A percentile compares a stretch with the other conserved stretches of the same genome.
Evolutionary conservation across 2,797 vertebrate species (phyloP).

Genomic region (Austrolebias charrua): DNA sequence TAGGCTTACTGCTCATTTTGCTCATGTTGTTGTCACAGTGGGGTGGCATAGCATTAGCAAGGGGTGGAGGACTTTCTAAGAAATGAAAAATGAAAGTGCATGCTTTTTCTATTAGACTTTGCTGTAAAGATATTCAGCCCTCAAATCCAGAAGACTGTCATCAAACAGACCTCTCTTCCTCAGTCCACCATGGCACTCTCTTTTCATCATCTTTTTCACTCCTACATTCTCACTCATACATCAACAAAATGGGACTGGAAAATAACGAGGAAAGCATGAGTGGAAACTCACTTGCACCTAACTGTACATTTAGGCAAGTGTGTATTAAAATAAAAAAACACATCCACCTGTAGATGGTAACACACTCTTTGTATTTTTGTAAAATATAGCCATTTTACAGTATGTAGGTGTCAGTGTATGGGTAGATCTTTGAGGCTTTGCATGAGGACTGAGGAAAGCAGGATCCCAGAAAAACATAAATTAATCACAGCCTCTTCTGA

Average conservation of each 20-base stretch:
- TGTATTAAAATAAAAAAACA: not conserved
- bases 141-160: slow-evolving; percentile 24
- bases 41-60: slow-evolving; percentile 9
- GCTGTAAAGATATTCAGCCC: not conserved
- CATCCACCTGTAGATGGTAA: too few species aligned
- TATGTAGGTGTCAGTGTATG: slow-evolving; percentile 20
- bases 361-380: not conserved
- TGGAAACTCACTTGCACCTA: slow-evolving; percentile 11
- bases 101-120: slow-evolving; percentile 24
- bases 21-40: slow-evolving; percentile 11
- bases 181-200: slow-evolving; percentile 10
- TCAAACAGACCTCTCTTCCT: slow-evolving; percentile 4
- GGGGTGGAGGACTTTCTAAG: slow-evolving; percentile 3
- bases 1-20: slow-evolving; percentile 21
- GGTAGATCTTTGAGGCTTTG: slow-evolving; percentile 31
- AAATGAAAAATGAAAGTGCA: slow-evolving; percentile 19
- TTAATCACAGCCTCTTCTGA: slow-evolving; percentile 52
- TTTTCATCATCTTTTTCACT: slow-evolving; percentile 24
- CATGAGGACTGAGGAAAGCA: slow-evolving; percentile 41
- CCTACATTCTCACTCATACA: slow-evolving; percentile 23
- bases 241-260: slow-evolving; percentile 30
- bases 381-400: not conserved
- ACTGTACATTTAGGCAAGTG: slow-evolving; percentile 9
- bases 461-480: slow-evolving; percentile 54
- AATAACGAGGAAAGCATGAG: slow-evolving; percentile 9